Evolutionary conservation across 2,888 invertebrate species (phyloP).

Genomic region (Agriopis aurantiaria): DNA sequence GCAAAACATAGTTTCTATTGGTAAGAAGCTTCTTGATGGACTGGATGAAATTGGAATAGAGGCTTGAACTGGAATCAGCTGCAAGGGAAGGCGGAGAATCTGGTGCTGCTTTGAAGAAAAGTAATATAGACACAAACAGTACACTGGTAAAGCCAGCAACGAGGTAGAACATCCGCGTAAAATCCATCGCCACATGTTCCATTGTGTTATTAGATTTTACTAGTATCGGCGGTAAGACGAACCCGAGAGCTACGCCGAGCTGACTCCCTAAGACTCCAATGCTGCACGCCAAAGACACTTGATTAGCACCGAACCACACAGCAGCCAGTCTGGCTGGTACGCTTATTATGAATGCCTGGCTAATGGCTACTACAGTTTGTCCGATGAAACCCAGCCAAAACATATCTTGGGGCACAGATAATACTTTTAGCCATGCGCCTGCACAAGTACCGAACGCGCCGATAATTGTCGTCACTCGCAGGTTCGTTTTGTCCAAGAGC

Average conservation of each 20-base stretch:
- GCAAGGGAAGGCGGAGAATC: constrained; percentile 96
- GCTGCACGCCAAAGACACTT: constrained; percentile 98
- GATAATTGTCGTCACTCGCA: constrained; percentile 92
- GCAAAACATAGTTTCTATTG: constrained; percentile 93
- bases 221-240: constrained; percentile 88
- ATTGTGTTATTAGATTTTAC: constrained; percentile 87
- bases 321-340: constrained; percentile 97
- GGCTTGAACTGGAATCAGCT: constrained; percentile 87
- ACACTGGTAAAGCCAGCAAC: constrained; percentile 94
- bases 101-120: constrained; percentile 95
- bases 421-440: constrained; percentile 97
- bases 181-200: constrained; percentile 89
- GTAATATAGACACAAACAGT: constrained; percentile 92
- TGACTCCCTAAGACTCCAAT: constrained; percentile 99
- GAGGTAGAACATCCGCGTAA: constrained; percentile 94
- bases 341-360: constrained; percentile 97
- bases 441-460: constrained; percentile 94
- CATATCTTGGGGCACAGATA: constrained; percentile 93
- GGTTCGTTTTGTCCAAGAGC: constrained; percentile 89
- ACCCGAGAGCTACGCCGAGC: constrained; percentile 94
- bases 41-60: constrained; percentile 88
- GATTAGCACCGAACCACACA: constrained; percentile 98
- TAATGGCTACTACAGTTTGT: constrained; percentile 94
- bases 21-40: constrained; percentile 92
- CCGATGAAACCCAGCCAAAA: constrained; percentile 96